Conservation (phyloP, 1,140 invertebrate species). For the Helicoverpa armigera region DNA sequence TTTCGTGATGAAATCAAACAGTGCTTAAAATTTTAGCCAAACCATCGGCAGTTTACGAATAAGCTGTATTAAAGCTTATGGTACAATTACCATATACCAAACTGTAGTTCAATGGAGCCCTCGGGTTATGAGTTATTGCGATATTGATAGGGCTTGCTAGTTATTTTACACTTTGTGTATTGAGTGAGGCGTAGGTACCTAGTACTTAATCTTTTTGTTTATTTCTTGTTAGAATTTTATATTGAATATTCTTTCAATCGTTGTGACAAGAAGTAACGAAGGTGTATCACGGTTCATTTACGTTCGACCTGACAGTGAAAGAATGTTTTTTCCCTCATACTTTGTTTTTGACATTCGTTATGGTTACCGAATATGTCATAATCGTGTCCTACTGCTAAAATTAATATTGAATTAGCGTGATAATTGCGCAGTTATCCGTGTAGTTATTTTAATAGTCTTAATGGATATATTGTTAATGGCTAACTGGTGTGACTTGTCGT, state of each 20-base stretch:
- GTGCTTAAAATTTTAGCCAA: background rate
- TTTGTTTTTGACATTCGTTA: no score
- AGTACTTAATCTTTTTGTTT: no score
- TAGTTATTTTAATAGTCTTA: background rate
- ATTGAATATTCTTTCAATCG: no score
- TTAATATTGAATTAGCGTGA: background rate
- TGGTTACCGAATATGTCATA: no score
- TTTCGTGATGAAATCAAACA: background rate
- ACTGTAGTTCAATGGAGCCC: slow-evolving; percentile 16
- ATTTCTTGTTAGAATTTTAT: no score
- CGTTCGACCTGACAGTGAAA: no score
- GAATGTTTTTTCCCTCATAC: background rate
- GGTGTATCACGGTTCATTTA: no score
- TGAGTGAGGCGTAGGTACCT: no score
- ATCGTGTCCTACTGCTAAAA: background rate
- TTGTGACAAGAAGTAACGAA: no score
- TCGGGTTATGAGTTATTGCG: slow-evolving; percentile 17
- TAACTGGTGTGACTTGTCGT: background rate
- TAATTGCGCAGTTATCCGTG: background rate
- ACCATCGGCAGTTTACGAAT: background rate
- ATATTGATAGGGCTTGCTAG: background rate
- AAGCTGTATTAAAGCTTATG: background rate
- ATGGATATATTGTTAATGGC: slow-evolving; percentile 11
- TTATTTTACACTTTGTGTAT: background rate
- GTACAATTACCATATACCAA: background rate